Conservation (phyloP, 2,888 invertebrate species). For the Teleiodes luculella region DNA sequence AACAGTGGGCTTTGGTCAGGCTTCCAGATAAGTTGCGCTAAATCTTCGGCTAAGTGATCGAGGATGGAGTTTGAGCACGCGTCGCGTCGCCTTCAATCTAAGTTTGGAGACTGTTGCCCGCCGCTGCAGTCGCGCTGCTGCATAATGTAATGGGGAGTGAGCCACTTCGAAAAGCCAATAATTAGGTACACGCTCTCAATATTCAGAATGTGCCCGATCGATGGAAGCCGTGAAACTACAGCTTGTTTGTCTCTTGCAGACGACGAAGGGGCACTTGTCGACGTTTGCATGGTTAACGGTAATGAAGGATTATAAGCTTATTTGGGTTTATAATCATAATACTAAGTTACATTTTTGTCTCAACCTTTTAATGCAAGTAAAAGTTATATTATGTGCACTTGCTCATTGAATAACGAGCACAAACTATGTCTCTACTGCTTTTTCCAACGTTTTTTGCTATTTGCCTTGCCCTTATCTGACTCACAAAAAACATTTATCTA, state of each 20-base stretch:
- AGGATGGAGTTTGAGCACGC: constrained; percentile 71
- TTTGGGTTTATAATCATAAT: too few relatives aligned
- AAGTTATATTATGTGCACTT: too few relatives aligned
- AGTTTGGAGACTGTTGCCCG: constrained; percentile 65
- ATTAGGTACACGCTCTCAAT: constrained; percentile 45
- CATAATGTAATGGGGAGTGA: constrained; percentile 69
- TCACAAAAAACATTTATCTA: constrained; percentile 74
- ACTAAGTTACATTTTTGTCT: too few relatives aligned
- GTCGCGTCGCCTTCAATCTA: constrained; percentile 74
- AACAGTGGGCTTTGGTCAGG: constrained; percentile 11
- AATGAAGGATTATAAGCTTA: too few relatives aligned
- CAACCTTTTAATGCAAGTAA: too few relatives aligned
- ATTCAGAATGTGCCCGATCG: constrained; percentile 14
- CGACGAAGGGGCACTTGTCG: too few relatives aligned
- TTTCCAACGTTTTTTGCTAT: constrained; percentile 49
- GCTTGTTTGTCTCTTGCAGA: not conserved
- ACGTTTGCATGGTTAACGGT: too few relatives aligned
- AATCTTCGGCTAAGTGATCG: constrained; percentile 63
- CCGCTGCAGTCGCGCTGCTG: constrained; percentile 49
- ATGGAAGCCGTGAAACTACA: constrained; percentile 4
- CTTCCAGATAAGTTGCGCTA: constrained; percentile 51
- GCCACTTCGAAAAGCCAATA: constrained; percentile 54
- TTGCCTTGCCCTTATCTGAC: constrained; percentile 61
- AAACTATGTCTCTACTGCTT: constrained; percentile 34
- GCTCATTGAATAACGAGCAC: too few relatives aligned